Evolutionary conservation across 1,140 invertebrate species (phyloP).

Genomic region (Parasteatoda tepidariorum): DNA sequence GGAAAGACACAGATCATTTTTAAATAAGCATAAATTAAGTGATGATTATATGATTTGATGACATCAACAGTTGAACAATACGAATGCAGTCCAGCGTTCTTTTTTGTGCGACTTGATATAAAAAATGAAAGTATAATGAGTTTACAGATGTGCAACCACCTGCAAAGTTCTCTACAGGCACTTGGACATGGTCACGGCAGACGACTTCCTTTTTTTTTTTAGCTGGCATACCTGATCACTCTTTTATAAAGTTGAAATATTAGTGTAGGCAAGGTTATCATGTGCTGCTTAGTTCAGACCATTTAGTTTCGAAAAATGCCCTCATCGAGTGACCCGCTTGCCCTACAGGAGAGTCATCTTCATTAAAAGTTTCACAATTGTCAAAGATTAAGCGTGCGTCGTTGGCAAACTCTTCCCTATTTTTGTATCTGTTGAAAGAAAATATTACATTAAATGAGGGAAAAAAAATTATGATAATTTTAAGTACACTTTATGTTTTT

Average conservation of each 20-base stretch:
- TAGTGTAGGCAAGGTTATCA: conserved; percentile 16
- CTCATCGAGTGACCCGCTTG: conserved; percentile 92
- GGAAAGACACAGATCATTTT: conserved; percentile 37
- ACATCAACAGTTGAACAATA: conserved; percentile 35
- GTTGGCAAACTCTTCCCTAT: conserved; percentile 86
- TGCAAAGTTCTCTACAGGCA: conserved; percentile 48
- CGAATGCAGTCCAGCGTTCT: conserved; percentile 30
- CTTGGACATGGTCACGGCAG: conserved; percentile 28
- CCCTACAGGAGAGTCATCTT: conserved; percentile 95
- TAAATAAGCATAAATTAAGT: conserved; percentile 58
- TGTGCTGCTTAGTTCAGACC: conserved; percentile 75
- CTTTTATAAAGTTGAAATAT: neutral
- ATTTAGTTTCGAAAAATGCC: conserved; percentile 89
- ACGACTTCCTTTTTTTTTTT: neutral
- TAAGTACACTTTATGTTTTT: no score
- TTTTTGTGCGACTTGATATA: conserved; percentile 58
- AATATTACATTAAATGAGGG: no score
- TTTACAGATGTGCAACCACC: conserved; percentile 56
- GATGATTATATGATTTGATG: conserved; percentile 35
- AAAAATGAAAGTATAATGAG: conserved; percentile 51
- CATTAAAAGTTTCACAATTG: conserved; percentile 98
- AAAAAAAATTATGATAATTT: no score
- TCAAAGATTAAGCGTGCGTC: conserved; percentile 94
- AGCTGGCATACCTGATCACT: neutral
- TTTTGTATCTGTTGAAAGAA: conserved; percentile 79